Evolutionary conservation across 2,888 invertebrate genomes (phyloP).

Genomic region (Eulithis prunata): DNA sequence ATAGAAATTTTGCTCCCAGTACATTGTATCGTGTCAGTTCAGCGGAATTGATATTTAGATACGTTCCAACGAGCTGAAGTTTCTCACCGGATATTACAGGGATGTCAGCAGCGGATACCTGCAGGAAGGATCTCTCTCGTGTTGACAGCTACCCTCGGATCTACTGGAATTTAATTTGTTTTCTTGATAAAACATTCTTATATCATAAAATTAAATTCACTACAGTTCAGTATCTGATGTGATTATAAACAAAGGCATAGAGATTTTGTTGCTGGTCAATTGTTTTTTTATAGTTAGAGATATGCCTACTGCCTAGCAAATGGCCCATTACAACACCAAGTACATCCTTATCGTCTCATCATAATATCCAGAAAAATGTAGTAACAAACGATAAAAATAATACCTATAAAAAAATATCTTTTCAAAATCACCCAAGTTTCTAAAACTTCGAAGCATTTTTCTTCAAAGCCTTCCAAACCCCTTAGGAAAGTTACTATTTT

Average conservation of each 20-base stretch:
- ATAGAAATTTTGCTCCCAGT: background rate
- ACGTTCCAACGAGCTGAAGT: constrained; percentile 13
- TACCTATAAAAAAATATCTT: background rate
- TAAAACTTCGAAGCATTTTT: constrained; percentile 8
- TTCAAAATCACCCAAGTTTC: background rate
- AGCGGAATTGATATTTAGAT: constrained; percentile 17
- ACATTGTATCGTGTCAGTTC: background rate
- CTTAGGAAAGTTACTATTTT: constrained; percentile 8
- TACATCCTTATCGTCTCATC: too few species aligned
- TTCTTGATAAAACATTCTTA: background rate
- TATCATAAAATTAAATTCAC: background rate
- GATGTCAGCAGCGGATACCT: constrained; percentile 15
- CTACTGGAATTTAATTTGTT: background rate
- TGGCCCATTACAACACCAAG: too few species aligned
- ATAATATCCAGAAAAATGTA: background rate
- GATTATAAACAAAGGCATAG: too few species aligned
- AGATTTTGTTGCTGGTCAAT: too few species aligned
- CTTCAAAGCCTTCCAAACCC: constrained; percentile 12
- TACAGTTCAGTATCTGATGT: too few species aligned
- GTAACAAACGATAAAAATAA: background rate
- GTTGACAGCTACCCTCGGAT: constrained; percentile 4
- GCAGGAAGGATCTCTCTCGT: constrained; percentile 1
- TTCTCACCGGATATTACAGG: constrained; percentile 32
- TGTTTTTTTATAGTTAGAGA: too few species aligned
- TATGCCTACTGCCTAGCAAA: too few species aligned